Conservation (phyloP, 1,140 invertebrate genomes). For the Pseudomyrmex flavicornis region DNA sequence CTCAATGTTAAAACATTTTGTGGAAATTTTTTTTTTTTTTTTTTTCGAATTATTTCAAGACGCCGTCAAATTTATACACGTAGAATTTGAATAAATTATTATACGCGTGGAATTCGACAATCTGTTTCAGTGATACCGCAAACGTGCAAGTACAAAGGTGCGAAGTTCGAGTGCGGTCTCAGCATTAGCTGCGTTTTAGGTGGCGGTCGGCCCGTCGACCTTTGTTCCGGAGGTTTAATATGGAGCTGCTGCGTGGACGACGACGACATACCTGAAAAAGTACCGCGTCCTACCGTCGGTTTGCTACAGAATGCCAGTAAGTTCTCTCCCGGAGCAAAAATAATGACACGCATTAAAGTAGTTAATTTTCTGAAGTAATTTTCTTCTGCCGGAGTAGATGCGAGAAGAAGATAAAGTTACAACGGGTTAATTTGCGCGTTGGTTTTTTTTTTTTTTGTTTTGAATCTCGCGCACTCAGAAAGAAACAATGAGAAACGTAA, state of each 20-base stretch:
- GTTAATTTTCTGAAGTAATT: not conserved
- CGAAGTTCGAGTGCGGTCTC: constrained; percentile 94
- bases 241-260: constrained; percentile 97
- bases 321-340: constrained; percentile 73
- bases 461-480: not conserved
- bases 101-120: not conserved
- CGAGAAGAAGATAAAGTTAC: not conserved
- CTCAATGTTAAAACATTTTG: not conserved
- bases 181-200: constrained; percentile 95
- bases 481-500: not conserved
- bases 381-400: not conserved
- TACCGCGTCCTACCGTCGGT: constrained; percentile 85
- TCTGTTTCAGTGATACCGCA: constrained; percentile 94
- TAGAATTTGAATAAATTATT: not conserved
- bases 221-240: constrained; percentile 96
- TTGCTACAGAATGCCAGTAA: constrained; percentile 94
- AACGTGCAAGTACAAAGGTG: constrained; percentile 95
- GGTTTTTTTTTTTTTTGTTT: not conserved
- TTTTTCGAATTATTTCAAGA: not conserved
- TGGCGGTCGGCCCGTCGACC: constrained; percentile 93
- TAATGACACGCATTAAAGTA: not conserved
- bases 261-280: constrained; percentile 86
- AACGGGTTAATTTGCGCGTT: not conserved
- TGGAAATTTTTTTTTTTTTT: no score
- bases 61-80: not conserved